Conservation (phyloP, 1,140 invertebrate genomes). For the Cydia splendana region DNA sequence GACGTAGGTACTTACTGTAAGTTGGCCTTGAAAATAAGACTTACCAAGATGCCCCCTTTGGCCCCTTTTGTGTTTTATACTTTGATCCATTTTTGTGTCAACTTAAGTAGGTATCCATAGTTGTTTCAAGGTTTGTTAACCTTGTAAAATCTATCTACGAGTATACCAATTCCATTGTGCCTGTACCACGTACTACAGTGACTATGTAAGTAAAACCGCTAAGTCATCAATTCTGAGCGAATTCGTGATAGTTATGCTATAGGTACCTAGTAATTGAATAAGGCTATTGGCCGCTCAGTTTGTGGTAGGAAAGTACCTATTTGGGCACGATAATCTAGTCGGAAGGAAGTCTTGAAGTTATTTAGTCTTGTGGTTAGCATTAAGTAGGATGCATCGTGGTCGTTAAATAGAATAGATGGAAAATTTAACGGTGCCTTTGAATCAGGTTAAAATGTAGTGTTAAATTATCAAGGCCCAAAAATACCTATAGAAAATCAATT, state of each 20-base stretch:
- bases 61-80: too few species aligned
- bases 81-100: not conserved
- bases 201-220: slow-evolving; percentile 21
- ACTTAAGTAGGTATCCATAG: not conserved
- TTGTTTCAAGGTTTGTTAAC: slow-evolving; percentile 10
- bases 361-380: not conserved
- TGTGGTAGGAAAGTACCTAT: not conserved
- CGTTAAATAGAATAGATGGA: not conserved
- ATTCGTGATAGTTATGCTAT: slow-evolving; percentile 11
- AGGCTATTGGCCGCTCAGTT: slow-evolving; percentile 22
- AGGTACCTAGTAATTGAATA: not conserved
- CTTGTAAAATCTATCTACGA: slow-evolving; percentile 13
- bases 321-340: not conserved
- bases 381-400: too few species aligned
- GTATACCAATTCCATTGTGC: not conserved
- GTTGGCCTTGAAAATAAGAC: too few species aligned
- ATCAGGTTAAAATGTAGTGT: not conserved
- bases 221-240: slow-evolving; percentile 19
- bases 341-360: not conserved
- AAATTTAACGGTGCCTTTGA: not conserved
- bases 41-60: too few species aligned
- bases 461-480: not conserved
- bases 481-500: not conserved
- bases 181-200: not conserved
- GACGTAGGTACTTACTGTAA: too few species aligned